A percentile compares a stretch with the other conserved stretches of the same genome.
These are phyloP conservation scores for Diacarnus erythraeanus DNA, from an alignment of 37 sponge, comb jelly and placozoan genomes.

Conservation along the genomic window DNA sequence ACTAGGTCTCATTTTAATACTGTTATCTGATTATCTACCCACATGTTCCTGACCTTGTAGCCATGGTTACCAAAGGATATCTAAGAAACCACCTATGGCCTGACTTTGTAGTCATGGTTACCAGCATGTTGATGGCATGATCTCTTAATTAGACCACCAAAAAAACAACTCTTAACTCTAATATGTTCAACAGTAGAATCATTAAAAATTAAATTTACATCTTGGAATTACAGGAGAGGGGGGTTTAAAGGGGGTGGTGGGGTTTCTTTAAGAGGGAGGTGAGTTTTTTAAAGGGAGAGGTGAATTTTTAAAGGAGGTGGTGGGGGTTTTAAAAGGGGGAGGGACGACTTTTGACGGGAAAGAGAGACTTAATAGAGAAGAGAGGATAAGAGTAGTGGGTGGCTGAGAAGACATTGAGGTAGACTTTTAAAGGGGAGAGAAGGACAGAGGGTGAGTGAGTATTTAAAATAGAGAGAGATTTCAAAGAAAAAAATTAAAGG, in stretches of 20 bases:
- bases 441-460: background rate
- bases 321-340: background rate
- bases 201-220: too few relatives aligned
- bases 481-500: background rate
- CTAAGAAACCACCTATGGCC: too few relatives aligned
- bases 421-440: background rate
- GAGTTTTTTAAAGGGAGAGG: background rate
- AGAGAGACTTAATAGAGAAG: background rate
- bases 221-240: too few relatives aligned
- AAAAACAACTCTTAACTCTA: too few relatives aligned
- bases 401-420: background rate
- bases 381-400: background rate
- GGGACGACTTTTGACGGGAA: background rate
- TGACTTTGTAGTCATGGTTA: too few relatives aligned
- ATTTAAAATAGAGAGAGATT: background rate
- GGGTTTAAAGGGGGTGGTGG: background rate
- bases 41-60: too few relatives aligned
- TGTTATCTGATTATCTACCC: too few relatives aligned
- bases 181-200: too few relatives aligned
- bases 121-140: too few relatives aligned
- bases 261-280: background rate
- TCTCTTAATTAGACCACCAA: too few relatives aligned
- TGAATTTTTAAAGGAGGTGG: background rate
- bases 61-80: too few relatives aligned
- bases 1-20: too few relatives aligned